These are phyloP conservation scores for Paradisaea rubra DNA, from an alignment of 2,113 vertebrate species.

Conservation along the genomic window DNA sequence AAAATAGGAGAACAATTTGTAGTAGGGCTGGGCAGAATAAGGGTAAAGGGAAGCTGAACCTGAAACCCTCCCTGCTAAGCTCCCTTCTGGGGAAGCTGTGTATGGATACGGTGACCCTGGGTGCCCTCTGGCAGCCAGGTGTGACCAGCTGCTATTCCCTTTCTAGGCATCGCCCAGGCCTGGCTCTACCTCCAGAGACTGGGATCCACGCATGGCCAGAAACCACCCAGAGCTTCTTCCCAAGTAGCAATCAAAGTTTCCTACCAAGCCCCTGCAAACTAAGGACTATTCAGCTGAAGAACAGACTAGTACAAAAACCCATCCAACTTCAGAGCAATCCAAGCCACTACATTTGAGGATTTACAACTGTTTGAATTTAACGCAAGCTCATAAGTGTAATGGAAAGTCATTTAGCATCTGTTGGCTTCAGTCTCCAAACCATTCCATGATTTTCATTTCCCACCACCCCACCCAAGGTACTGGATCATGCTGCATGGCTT, in stretches of 20 bases:
- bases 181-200: fast-evolving
- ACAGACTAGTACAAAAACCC: not conserved
- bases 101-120: not conserved
- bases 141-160: not conserved
- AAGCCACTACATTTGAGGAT: not conserved
- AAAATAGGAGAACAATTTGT: not conserved
- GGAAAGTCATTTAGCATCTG: not conserved
- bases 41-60: not conserved
- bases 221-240: not conserved
- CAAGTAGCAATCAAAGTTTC: not conserved
- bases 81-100: not conserved
- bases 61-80: not conserved
- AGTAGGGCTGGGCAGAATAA: not conserved
- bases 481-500: not conserved
- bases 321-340: not conserved
- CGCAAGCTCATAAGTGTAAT: not conserved
- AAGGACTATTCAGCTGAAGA: not conserved
- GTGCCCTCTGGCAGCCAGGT: not conserved
- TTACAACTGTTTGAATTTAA: not conserved
- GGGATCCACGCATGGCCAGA: fast-evolving
- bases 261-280: not conserved
- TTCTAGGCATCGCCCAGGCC: not conserved
- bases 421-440: not conserved
- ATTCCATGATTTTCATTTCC: not conserved
- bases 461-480: fast-evolving